Evolutionary conservation across 2,888 invertebrate genomes (phyloP), one percentile per base, ranked within the genome.

Genomic region (Metopia argyrocephala): DNA sequence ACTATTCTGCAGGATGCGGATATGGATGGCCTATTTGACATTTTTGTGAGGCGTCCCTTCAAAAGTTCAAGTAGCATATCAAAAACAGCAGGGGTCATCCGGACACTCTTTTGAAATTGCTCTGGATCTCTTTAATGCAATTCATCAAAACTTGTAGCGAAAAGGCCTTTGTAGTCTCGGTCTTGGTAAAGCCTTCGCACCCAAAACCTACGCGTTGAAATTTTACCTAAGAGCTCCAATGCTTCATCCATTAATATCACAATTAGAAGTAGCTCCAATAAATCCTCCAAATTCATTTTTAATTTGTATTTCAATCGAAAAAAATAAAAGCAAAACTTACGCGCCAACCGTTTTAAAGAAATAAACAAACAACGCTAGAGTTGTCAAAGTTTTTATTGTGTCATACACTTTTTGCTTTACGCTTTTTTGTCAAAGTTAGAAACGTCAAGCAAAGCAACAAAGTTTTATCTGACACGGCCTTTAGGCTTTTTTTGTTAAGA

Each of bases 281-380:
- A n/a, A 57, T 69, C 57, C 5, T 25, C 27, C 38, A 38, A 59
- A 25, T 57, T 5, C 45, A 69, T 69, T 69, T 69, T 69, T 28
- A 28, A 6, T 28, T 6, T 28, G 3, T 28, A 28, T 28, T 45
- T 62, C 4, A 50, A 50, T 9, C 4, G 4, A 20, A 50, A 18
- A 20, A 5, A 50, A 5, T 18, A 18, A 50, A 18, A 18, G 21
- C 21, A 18, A n/a, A n/a, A 50, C 21, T 50, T 20, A 50, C 5
- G 50, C 21, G 50, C 50, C n/a, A 50, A n/a, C 9, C n/a, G 9
- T 4, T 20, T n/a, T 20, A 5, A 20, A 50, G 5, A 50, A 9
- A 18, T n/a, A 50, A 18, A 18, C 50, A 50, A 50, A 50, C n/a
- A 18, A 18, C 21, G 21, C 50, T 4, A 20, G 21, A 5, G 50